phyloP scores from a whole-genome alignment of 1,140 invertebrate genomes.

The Orussus abietinus region DNA sequence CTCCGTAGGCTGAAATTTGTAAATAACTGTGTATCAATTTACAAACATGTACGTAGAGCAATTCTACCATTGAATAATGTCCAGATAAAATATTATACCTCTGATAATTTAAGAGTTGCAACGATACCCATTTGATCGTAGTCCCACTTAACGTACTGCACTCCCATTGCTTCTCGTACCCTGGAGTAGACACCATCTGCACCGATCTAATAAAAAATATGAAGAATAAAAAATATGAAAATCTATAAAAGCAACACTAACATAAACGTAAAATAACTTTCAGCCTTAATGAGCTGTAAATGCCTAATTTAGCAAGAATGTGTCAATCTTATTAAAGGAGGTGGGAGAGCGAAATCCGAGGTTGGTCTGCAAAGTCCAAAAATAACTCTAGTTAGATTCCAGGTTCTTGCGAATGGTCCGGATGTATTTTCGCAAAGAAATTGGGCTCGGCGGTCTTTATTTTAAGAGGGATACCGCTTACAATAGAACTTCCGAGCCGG shows the following conservation, averaged over 20 bases:
- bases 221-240: slow-evolving; percentile 7
- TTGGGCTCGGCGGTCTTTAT: no score
- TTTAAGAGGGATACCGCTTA: no score
- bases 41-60: no score
- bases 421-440: no score
- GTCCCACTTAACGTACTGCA: slow-evolving; percentile 73
- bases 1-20: slow-evolving; percentile 63
- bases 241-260: slow-evolving; percentile 15
- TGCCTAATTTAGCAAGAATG: slow-evolving; percentile 20
- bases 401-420: slow-evolving; percentile 26
- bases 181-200: slow-evolving; percentile 90
- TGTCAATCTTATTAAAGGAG: slow-evolving; percentile 21
- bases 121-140: slow-evolving; percentile 91
- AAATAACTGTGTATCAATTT: no score
- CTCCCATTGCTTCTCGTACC: slow-evolving; percentile 75
- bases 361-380: slow-evolving; percentile 31
- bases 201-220: slow-evolving; percentile 66
- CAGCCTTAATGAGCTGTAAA: slow-evolving; percentile 21
- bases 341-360: slow-evolving; percentile 22
- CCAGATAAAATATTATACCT: no score
- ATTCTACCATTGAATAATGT: no score
- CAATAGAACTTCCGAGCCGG: no score
- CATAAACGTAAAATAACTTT: slow-evolving; percentile 1
- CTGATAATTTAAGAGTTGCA: slow-evolving; percentile 76
- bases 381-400: slow-evolving; percentile 42